Evolutionary conservation across 2,888 invertebrate genomes (phyloP), one percentile per base, ranked within the genome.

Genomic region (Apodemia hepburni): DNA sequence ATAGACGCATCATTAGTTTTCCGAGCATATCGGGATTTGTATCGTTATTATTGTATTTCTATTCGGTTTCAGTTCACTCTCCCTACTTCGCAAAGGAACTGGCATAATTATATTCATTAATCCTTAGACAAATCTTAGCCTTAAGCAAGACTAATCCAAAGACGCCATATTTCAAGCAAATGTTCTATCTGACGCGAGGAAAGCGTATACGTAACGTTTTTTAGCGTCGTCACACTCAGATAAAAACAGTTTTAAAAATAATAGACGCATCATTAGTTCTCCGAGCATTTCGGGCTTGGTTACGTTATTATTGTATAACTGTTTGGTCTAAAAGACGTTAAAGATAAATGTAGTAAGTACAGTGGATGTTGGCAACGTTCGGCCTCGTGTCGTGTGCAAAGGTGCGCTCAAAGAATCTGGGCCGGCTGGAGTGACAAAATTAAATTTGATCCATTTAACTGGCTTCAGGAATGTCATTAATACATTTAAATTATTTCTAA

Each of bases 341-440:
- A 75, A 82, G 81, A 83, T 85, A 82, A 77, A 82, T 81, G 84
- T 82, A 78, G 79, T 80, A 78, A 72, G 76, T 76, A 79, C 80
- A 76, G 79, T 66, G 49, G 38, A 64, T 65, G 68, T 89, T 89
- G 90, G 90, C 90, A 89, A 75, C 87, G 80, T 62, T 70, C 75
- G 70, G 69, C 66, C 74, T 84, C 80, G 90, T 81, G 90, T 90
- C 90, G 90, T 91, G 90, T 82, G 90, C 90, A 91, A 79, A 84
- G 81, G 82, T 82, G 77, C 82, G 84, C 78, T 75, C 76, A 73
- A 78, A 74, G 86, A 86, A 90, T 88, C 85, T 87, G 85, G 88
- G 87, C 78, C 90, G 87, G 72, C 90, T 91, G 90, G 90, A 91
- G 87, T 87, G 89, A 89, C 90, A 89, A 83, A 85, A 89, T 88